Evolutionary conservation across 2,113 vertebrate genomes (phyloP).

Genomic region (Melospiza georgiana): DNA sequence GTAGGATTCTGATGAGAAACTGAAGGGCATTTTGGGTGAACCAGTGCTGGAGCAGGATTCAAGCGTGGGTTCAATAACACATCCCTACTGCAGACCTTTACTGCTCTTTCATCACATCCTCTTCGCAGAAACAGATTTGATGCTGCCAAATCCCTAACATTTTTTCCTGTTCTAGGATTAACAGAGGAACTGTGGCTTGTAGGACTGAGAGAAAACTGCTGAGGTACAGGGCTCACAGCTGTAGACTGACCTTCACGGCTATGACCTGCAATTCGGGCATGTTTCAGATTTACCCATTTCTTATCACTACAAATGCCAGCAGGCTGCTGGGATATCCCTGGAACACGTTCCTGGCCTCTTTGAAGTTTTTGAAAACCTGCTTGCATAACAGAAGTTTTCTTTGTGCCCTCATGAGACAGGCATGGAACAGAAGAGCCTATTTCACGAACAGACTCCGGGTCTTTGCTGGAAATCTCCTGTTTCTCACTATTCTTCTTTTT

Average conservation of each 20-base stretch:
- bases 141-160: background rate
- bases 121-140: background rate
- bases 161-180: conserved; percentile 37
- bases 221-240: conserved; percentile 51
- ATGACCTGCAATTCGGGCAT: conserved; percentile 36
- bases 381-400: conserved; percentile 6
- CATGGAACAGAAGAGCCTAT: background rate
- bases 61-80: background rate
- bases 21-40: background rate
- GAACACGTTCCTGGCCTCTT: conserved; percentile 9
- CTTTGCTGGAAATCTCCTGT: conserved; percentile 66
- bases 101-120: conserved; percentile 7
- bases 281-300: conserved; percentile 22
- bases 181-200: conserved; percentile 11
- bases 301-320: background rate
- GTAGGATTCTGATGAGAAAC: conserved; percentile 37
- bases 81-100: background rate
- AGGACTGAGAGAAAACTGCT: conserved; percentile 15
- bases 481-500: conserved; percentile 47
- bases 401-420: background rate
- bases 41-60: background rate
- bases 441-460: conserved; percentile 20
- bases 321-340: conserved; percentile 19
- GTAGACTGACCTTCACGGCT: conserved; percentile 34
- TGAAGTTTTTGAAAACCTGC: conserved; percentile 52